These are phyloP conservation scores for Oedothorax gibbosus DNA, from an alignment of 1,140 invertebrate species.

Conservation along the genomic window DNA sequence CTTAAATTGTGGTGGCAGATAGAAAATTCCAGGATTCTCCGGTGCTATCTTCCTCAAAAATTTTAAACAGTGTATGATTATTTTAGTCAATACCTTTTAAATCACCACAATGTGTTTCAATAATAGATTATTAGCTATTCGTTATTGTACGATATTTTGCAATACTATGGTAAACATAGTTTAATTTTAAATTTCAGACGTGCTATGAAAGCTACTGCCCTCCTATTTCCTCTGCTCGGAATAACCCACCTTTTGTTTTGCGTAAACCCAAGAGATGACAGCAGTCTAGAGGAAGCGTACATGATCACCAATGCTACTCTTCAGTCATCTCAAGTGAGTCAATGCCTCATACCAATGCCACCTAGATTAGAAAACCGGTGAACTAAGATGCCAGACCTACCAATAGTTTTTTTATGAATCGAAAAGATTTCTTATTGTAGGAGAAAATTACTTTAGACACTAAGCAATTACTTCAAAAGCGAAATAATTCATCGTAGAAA, in stretches of 20 bases:
- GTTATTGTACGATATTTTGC: no score
- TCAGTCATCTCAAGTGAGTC: slow-evolving; percentile 71
- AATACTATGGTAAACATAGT: no score
- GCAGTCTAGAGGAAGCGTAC: slow-evolving; percentile 66
- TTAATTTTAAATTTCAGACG: slow-evolving; percentile 67
- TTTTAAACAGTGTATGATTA: no score
- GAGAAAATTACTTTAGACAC: not conserved
- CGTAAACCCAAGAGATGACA: slow-evolving; percentile 69
- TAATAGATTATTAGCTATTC: no score
- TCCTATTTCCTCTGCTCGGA: slow-evolving; percentile 73
- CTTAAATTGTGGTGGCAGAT: no score
- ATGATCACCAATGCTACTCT: slow-evolving; percentile 72
- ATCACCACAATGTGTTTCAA: no score
- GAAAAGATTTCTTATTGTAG: not conserved
- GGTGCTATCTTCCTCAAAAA: no score
- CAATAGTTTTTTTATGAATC: no score
- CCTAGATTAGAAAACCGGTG: not conserved
- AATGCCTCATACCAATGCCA: not conserved
- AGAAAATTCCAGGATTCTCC: no score
- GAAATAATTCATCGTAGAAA: no score
- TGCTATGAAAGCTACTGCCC: slow-evolving; percentile 72
- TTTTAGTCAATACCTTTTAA: no score
- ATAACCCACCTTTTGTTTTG: slow-evolving; percentile 72
- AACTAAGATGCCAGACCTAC: not conserved
- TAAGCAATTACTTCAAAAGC: no score